Evolutionary conservation across 2,113 vertebrate species (phyloP).

Genomic region (Vimba vimba): DNA sequence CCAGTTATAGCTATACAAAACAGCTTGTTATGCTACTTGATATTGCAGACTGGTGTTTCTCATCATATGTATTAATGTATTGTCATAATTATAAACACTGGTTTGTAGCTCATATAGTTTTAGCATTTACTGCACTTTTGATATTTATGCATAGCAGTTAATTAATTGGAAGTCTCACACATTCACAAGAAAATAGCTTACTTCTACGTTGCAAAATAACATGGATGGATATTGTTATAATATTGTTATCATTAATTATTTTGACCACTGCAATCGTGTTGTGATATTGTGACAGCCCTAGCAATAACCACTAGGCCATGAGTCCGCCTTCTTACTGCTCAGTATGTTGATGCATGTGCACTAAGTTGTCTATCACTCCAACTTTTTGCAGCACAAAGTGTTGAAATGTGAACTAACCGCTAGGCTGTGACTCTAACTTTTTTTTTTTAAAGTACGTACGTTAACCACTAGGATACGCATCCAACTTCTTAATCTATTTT

Average conservation of each 20-base stretch:
- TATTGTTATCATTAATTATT: background rate
- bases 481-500: conserved; percentile 2
- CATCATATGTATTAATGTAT: background rate
- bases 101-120: background rate
- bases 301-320: background rate
- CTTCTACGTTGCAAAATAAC: background rate
- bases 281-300: background rate
- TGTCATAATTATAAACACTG: background rate
- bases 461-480: background rate
- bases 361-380: background rate
- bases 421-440: background rate
- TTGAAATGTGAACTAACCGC: background rate
- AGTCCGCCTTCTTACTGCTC: background rate
- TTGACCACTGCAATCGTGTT: no score
- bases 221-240: background rate
- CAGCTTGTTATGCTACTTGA: background rate
- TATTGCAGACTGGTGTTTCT: background rate
- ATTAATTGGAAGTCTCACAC: background rate
- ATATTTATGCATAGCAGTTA: background rate
- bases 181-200: background rate
- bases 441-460: background rate
- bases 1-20: no score
- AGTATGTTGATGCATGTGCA: background rate
- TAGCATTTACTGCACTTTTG: background rate
- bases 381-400: background rate